Conservation (phyloP, 2,797 vertebrate genomes). For the Myiotriccus ornatus region DNA sequence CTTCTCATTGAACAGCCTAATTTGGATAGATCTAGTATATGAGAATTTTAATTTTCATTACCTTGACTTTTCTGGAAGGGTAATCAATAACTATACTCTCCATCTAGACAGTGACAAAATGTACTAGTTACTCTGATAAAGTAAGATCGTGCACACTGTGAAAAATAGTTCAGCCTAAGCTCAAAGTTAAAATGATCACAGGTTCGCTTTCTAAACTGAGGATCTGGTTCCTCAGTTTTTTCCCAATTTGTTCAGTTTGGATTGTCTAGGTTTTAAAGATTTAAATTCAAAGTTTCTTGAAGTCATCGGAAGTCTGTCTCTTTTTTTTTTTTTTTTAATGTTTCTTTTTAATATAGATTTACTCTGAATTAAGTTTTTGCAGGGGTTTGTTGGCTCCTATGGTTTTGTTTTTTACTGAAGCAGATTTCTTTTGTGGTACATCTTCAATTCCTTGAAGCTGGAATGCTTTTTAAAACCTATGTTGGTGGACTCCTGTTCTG, state of each 20-base stretch:
- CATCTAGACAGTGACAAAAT: neutral
- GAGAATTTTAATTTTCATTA: neutral
- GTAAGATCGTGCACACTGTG: fast-evolving
- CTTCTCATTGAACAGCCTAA: neutral
- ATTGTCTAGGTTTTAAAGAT: neutral
- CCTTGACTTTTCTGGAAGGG: neutral
- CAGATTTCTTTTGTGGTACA: neutral
- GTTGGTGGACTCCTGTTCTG: neutral
- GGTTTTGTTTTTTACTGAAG: neutral
- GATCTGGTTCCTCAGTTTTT: neutral
- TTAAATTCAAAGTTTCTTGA: neutral
- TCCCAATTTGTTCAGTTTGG: neutral
- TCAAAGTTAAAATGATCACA: neutral
- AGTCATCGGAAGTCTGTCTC: neutral
- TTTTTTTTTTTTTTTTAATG: neutral
- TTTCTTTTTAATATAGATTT: neutral
- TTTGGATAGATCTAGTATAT: neutral
- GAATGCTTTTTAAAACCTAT: neutral
- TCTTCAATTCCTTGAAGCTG: neutral
- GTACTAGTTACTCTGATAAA: neutral
- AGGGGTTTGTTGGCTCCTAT: neutral
- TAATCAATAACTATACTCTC: neutral
- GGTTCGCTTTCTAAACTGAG: neutral
- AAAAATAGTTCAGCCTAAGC: neutral
- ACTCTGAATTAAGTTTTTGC: neutral